phyloP scores from a whole-genome alignment of 2,888 invertebrate species.

The Drosophila anceps region DNA sequence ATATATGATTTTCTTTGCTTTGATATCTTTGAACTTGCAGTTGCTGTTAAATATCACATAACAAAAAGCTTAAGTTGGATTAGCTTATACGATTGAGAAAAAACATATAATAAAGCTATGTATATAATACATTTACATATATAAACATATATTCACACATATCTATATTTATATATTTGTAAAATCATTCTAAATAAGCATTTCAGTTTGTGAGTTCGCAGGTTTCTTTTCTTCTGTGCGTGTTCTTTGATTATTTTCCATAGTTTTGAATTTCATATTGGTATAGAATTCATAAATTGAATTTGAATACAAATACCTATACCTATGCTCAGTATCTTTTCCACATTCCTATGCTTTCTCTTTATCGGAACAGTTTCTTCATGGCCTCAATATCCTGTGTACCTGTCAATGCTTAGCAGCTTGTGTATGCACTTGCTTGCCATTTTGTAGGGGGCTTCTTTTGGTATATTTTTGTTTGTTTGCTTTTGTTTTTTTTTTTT shows the following conservation, averaged over 20 bases:
- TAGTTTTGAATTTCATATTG: background rate
- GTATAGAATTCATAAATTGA: background rate
- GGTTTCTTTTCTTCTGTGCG: background rate
- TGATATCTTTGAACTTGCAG: too few species aligned
- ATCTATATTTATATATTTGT: too few species aligned
- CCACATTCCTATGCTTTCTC: background rate
- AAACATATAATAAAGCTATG: too few species aligned
- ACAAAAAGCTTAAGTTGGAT: too few species aligned
- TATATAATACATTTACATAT: too few species aligned
- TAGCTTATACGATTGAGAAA: too few species aligned
- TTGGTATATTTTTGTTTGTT: background rate
- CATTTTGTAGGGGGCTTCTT: background rate
- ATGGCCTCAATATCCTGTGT: constrained; percentile 23
- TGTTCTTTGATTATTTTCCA: background rate
- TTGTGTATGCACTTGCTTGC: background rate
- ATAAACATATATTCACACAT: too few species aligned
- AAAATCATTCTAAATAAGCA: too few species aligned
- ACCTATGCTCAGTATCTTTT: background rate
- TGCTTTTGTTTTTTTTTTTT: background rate
- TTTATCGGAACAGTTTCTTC: background rate
- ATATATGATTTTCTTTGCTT: too few species aligned
- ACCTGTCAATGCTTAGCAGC: constrained; percentile 1
- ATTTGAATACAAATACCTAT: background rate
- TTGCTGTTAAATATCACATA: too few species aligned
- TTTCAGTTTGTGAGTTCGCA: too few species aligned